A percentile compares a stretch with the other conserved stretches of the same genome.
These are phyloP conservation scores for Homalodisca vitripennis DNA, from an alignment of 1,140 invertebrate genomes.

Conservation along the genomic window DNA sequence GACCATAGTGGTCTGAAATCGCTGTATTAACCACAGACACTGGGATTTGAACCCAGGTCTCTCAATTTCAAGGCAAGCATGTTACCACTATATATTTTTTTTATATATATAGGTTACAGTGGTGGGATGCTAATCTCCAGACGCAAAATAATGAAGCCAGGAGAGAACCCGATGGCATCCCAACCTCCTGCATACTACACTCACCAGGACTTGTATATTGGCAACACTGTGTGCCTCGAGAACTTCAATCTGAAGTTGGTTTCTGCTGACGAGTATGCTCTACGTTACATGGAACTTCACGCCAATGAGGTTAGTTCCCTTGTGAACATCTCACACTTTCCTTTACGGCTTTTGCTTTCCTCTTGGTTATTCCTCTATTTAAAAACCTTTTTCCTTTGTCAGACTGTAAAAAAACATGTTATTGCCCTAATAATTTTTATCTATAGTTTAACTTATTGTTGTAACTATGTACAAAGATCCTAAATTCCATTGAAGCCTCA, in stretches of 20 bases:
- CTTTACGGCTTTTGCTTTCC: no score
- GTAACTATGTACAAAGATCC: no score
- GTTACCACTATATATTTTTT: neutral
- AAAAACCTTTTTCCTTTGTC: no score
- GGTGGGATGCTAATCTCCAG: conserved; percentile 69
- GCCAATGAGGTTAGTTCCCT: conserved; percentile 59
- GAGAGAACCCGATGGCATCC: conserved; percentile 64
- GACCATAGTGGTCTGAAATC: no score
- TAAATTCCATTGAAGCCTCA: no score
- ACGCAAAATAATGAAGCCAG: conserved; percentile 67
- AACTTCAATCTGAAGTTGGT: conserved; percentile 73
- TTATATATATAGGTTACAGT: conserved; percentile 51
- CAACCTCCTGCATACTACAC: conserved; percentile 70
- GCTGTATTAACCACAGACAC: no score
- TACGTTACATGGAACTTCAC: conserved; percentile 85
- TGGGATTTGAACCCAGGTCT: no score
- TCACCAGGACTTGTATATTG: conserved; percentile 78
- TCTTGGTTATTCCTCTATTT: no score
- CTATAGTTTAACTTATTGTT: no score
- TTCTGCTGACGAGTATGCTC: conserved; percentile 81
- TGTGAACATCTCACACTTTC: conserved; percentile 22
- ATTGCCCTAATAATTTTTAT: no score
- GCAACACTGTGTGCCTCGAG: conserved; percentile 70
- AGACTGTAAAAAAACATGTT: no score
- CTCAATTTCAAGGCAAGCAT: no score